Base-by-base conservation (phyloP, 2,888 invertebrate genomes). In the Sturmia bella region DNA sequence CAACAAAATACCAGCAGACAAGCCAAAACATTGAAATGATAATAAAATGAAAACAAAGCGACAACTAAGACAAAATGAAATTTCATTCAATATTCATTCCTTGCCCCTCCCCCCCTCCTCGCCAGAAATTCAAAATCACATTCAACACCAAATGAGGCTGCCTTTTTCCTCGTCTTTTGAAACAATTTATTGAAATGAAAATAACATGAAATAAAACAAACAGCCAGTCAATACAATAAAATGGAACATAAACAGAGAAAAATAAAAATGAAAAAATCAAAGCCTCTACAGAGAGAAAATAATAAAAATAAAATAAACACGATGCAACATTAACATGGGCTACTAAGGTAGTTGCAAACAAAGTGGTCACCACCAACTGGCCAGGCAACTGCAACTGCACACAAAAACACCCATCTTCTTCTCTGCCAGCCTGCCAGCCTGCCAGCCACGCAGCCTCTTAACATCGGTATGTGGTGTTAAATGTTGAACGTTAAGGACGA, bases 121-220 rank as follows among this genome's bases (percentile, higher is more conserved):
- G 39, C 56, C 13, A 61, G 37, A 15, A 41, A 66, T 64, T 43
- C 45, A 56, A 39, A 63, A 37, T 59, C 39, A 41, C 72, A 61
- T 17, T 48, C 41, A 48, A 56, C 45, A 27, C 41, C 21, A 73
- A 81, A 68, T 81, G 56, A 43, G 64, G 27, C 24, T 57, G 27
- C 4, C 48, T 48, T 50, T 50, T 57, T 66, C 27, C 12, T 19
- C 11, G 48, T 54, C 69, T 66, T 78, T 75, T 78, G 61, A 82
- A 82, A 75, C 78, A 82, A 82, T 82, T 82, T 82, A 82, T 82
- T 82, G 82, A 82, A 78, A 75, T 78, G 74, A 82, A 82, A 82
- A 74, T 59, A 82, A 82, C 82, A 82, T 82, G 82, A 82, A 82
- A 82, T 78, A 82, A 78, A 82, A 82, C 82, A 82, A 82, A 82